phyloP scores from a whole-genome alignment of 2,888 invertebrate genomes.

The Cheilosia pagana region DNA sequence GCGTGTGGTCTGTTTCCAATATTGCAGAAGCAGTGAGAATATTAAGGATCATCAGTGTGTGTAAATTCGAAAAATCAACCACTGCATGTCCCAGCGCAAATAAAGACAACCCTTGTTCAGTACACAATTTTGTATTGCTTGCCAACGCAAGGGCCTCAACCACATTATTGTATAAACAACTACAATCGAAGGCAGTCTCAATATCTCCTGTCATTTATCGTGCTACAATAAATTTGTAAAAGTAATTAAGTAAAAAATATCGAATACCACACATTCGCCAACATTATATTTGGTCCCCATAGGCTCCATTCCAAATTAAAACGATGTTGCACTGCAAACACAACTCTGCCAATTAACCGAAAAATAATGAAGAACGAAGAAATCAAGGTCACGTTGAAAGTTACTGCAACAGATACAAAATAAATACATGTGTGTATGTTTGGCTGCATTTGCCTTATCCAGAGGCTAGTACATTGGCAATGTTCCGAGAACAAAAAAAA shows the following conservation, averaged over 20 bases:
- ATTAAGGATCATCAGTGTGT: too few species aligned
- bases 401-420: conserved; percentile 43
- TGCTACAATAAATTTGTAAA: conserved; percentile 56
- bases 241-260: conserved; percentile 47
- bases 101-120: too few species aligned
- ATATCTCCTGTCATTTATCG: conserved; percentile 49
- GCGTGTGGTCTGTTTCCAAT: too few species aligned
- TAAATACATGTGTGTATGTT: background rate
- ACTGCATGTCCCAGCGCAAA: too few species aligned
- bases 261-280: conserved; percentile 13
- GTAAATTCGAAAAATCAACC: too few species aligned
- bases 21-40: too few species aligned
- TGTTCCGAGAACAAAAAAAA: conserved; percentile 24
- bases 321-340: conserved; percentile 22
- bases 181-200: conserved; percentile 39
- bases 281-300: conserved; percentile 22
- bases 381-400: conserved; percentile 47
- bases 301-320: conserved; percentile 25
- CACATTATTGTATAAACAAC: conserved; percentile 38
- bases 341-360: conserved; percentile 56
- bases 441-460: conserved; percentile 18
- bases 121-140: background rate
- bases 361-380: conserved; percentile 46
- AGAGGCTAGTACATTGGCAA: conserved; percentile 31
- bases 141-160: background rate